Evolutionary conservation across 2,113 vertebrate genomes (phyloP).

Genomic region (Merops nubicus): DNA sequence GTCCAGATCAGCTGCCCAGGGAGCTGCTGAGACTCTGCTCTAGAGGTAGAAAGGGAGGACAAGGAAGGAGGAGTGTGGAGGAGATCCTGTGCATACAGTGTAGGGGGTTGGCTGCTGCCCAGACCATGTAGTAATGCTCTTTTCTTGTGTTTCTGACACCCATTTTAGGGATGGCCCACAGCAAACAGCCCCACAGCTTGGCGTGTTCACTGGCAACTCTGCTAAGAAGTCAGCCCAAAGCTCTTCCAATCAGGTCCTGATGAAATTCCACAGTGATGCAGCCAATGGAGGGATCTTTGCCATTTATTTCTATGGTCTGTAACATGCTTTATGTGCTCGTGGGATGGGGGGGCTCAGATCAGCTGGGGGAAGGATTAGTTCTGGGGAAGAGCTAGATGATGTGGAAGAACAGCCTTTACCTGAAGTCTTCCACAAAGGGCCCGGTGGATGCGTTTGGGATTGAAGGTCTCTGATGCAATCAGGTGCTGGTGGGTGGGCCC

Average conservation of each 20-base stretch:
- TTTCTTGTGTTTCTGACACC: neutral
- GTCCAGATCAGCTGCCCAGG: neutral
- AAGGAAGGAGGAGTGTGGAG: neutral
- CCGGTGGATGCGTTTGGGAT: neutral
- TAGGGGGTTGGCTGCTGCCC: neutral
- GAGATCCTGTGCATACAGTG: rapidly evolving
- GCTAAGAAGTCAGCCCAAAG: slow-evolving; percentile 87
- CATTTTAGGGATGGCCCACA: slow-evolving; percentile 89
- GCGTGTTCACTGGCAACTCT: slow-evolving; percentile 89
- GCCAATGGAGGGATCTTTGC: slow-evolving; percentile 91
- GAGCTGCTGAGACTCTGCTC: neutral
- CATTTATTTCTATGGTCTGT: slow-evolving; percentile 88
- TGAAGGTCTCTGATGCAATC: rapidly evolving
- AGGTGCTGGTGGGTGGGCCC: neutral
- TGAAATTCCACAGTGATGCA: slow-evolving; percentile 89
- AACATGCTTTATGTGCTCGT: rapidly evolving
- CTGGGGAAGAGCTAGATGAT: neutral
- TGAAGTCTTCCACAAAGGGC: neutral
- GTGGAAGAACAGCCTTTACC: neutral
- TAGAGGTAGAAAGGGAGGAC: neutral
- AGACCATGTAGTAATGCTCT: neutral
- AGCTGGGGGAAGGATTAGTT: rapidly evolving
- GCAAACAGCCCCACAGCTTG: slow-evolving; percentile 88
- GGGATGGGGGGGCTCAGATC: neutral
- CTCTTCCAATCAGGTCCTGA: slow-evolving; percentile 92